phyloP scores from a whole-genome alignment of 2,797 vertebrate species.

The Trachurus trachurus region DNA sequence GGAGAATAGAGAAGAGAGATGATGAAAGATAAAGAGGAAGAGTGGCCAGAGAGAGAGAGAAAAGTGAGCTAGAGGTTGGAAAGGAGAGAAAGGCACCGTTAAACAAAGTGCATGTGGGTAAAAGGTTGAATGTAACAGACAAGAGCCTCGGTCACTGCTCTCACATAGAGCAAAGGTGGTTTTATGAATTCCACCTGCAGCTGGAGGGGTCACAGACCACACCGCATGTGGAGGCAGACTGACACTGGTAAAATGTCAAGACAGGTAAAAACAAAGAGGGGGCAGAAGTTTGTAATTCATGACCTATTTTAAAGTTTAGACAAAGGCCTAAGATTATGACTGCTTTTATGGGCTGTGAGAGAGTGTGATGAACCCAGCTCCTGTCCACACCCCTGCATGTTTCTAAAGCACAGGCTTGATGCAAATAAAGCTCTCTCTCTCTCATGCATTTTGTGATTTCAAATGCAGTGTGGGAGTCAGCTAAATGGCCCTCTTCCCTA shows the following conservation, averaged over 20 bases:
- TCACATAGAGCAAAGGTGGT: constrained; percentile 25
- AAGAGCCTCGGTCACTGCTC: not conserved
- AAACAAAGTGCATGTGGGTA: constrained; percentile 10
- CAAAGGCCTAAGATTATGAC: not conserved
- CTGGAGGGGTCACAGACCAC: constrained; percentile 23
- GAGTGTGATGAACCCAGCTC: constrained; percentile 35
- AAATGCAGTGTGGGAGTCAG: constrained; percentile 65
- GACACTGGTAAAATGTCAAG: constrained; percentile 30
- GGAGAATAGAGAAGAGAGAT: not conserved
- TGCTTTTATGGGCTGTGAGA: constrained; percentile 5
- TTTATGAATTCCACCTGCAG: constrained; percentile 37
- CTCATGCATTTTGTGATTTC: constrained; percentile 45
- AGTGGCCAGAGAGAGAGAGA: not conserved
- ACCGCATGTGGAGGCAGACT: not conserved
- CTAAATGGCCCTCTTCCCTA: constrained; percentile 48
- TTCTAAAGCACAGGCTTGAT: constrained; percentile 57
- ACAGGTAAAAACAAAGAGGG: not conserved
- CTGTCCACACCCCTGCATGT: constrained; percentile 41
- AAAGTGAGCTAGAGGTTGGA: constrained; percentile 16
- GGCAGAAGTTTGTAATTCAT: not conserved
- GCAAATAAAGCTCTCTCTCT: constrained; percentile 54
- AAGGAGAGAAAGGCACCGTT: constrained; percentile 8
- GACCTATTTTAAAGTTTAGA: constrained; percentile 19
- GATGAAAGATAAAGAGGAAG: constrained; percentile 30
- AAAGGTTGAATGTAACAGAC: constrained; percentile 30